These are phyloP conservation scores for Prietella phreatophila DNA, from an alignment of 2,113 vertebrate species.

Conservation along the genomic window DNA sequence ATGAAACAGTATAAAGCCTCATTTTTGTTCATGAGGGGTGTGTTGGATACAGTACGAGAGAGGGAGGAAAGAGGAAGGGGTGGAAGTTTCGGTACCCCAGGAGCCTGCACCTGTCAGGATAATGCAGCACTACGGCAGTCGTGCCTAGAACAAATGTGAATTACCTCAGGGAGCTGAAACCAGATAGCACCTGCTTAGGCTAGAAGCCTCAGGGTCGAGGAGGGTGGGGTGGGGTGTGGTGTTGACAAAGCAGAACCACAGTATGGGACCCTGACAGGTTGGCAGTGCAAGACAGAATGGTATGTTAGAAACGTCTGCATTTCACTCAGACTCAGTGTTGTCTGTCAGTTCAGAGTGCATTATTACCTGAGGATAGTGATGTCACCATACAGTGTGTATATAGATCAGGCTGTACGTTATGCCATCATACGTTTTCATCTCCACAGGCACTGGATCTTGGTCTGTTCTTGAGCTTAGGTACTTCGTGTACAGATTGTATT, in stretches of 20 bases:
- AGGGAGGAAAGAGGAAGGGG: slow-evolving; percentile 8
- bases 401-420: neutral
- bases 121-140: slow-evolving; percentile 66
- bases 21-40: slow-evolving; percentile 13
- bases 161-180: slow-evolving; percentile 67
- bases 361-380: neutral
- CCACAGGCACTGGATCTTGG: neutral
- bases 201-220: slow-evolving; percentile 19
- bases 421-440: neutral
- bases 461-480: neutral
- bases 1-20: slow-evolving; percentile 34
- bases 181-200: slow-evolving; percentile 72
- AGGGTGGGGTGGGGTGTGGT: slow-evolving; percentile 28
- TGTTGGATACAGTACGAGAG: neutral
- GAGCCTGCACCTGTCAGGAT: slow-evolving; percentile 67
- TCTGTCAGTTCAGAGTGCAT: slow-evolving; percentile 8
- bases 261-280: slow-evolving; percentile 53
- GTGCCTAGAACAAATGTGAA: slow-evolving; percentile 66
- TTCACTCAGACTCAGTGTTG: neutral
- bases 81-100: slow-evolving; percentile 51
- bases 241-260: slow-evolving; percentile 45
- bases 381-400: neutral
- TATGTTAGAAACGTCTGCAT: neutral
- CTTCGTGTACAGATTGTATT: neutral
- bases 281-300: slow-evolving; percentile 16